phyloP scores from a whole-genome alignment of 2,888 invertebrate species.

The Priapulus caudatus region DNA sequence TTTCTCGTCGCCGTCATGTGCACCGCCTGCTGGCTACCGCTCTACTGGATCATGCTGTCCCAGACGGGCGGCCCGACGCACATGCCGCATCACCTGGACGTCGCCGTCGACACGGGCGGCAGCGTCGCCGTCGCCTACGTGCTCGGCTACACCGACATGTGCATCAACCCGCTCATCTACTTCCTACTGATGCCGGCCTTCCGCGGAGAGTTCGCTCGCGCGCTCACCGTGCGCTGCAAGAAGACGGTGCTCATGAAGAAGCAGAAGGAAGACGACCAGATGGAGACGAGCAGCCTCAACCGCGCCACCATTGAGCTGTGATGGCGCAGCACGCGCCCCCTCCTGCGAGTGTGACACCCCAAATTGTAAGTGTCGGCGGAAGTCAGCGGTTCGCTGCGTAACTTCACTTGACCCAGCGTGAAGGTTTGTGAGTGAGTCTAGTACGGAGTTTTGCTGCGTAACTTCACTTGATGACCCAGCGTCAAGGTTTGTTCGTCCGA shows the following conservation, averaged over 20 bases:
- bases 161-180: neutral
- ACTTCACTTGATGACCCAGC: too few relatives aligned
- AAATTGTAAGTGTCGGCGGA: too few relatives aligned
- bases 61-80: neutral
- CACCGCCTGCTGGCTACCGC: neutral
- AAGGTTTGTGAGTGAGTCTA: too few relatives aligned
- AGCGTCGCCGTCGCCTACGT: neutral
- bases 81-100: neutral
- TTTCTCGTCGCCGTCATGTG: neutral
- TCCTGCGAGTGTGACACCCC: too few relatives aligned
- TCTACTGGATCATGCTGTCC: neutral
- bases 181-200: neutral
- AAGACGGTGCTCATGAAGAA: neutral
- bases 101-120: neutral
- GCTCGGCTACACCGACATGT: neutral
- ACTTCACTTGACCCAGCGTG: too few relatives aligned
- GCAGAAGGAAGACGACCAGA: neutral
- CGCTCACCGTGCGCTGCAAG: neutral
- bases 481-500: too few relatives aligned
- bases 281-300: conserved; percentile 1
- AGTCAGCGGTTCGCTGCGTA: too few relatives aligned
- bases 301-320: neutral
- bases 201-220: neutral
- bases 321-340: too few relatives aligned
- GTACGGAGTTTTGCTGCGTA: too few relatives aligned